phyloP scores from a whole-genome alignment of 2,113 vertebrate genomes.

The Zingel zingel region DNA sequence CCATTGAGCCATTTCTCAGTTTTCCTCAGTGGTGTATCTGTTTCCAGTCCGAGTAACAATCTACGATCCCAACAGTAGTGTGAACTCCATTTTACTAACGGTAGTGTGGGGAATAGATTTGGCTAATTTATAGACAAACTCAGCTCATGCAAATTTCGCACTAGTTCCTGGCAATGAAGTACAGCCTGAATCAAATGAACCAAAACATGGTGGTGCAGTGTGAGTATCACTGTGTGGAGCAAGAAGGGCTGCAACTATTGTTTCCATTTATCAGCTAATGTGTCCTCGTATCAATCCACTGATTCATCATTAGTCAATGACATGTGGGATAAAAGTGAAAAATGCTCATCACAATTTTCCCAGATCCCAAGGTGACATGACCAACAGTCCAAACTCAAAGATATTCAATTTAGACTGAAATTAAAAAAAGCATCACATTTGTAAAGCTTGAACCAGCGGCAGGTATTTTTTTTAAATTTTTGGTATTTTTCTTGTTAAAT shows the following conservation, averaged over 20 bases:
- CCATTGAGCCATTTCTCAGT: constrained; percentile 22
- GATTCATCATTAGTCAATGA: too few relatives aligned
- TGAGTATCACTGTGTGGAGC: background rate
- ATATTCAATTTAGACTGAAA: background rate
- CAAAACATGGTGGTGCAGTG: background rate
- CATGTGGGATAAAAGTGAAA: too few relatives aligned
- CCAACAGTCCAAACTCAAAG: too few relatives aligned
- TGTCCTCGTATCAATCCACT: too few relatives aligned
- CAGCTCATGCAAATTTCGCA: background rate
- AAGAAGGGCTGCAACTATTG: background rate
- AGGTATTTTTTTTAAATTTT: too few relatives aligned
- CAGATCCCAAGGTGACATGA: too few relatives aligned
- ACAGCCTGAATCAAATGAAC: background rate
- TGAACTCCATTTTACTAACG: constrained; percentile 46
- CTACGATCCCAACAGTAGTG: constrained; percentile 9
- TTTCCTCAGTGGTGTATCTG: constrained; percentile 8
- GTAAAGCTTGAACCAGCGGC: background rate
- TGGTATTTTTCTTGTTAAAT: background rate
- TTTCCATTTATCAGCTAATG: too few relatives aligned
- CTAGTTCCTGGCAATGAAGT: background rate
- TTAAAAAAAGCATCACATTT: background rate
- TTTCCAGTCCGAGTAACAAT: constrained; percentile 38
- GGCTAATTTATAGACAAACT: constrained; percentile 34
- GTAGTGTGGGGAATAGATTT: constrained; percentile 2
- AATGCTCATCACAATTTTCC: too few relatives aligned